Base-by-base conservation (phyloP, 2,888 invertebrate genomes). In the Lepeophtheirus nordmannii region DNA sequence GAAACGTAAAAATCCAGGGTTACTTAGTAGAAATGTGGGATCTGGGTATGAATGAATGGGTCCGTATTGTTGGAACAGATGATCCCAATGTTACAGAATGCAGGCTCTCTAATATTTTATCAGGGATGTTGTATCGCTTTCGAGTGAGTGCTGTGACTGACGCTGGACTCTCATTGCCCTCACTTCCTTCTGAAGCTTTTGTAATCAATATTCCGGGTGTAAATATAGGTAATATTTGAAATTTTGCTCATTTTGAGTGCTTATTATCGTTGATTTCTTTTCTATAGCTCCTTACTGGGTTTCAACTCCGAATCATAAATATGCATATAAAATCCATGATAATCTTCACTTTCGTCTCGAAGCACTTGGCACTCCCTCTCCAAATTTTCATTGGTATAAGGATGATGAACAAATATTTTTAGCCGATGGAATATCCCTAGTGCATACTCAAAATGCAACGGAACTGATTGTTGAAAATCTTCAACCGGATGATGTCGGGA, bases 401-500 rank as follows among this genome's bases (percentile, higher is more conserved):
- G 64, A 64, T 37, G 64, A 64, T 30, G 64, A 64, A 20, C 46
- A 41, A 46, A 40, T 64, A 12, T 64, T 64, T 37, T n/a, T 64
- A 11, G 20, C 46, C 5, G 20, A 56, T 10, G 46, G 46, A 10
- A 41, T 64, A 2, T 22, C 41, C 53, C 7, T 64, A 7, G 57
- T 57, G 17, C 12, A 12, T n/a, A 23, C 41, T 5, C 23, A 41
- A 11, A 53, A 56, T 30, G 56, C 46, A 14, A 64, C 46, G 7
- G 12, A 14, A 30, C 46, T 64, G 3, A 64, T 53, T 14, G 46
- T 64, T 57, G 14, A 41, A 1, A 57, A 64, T 37, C 20, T 46
- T 17, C 46, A 64, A 37, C 12, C 22, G 2, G 64, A 64, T 1
- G 64, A 64, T 57, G 64, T n/a, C 3, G 64, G 64, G 1, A 11